These are phyloP conservation scores for Heliconius cydno DNA, from an alignment of 2,888 invertebrate species.

Conservation along the genomic window DNA sequence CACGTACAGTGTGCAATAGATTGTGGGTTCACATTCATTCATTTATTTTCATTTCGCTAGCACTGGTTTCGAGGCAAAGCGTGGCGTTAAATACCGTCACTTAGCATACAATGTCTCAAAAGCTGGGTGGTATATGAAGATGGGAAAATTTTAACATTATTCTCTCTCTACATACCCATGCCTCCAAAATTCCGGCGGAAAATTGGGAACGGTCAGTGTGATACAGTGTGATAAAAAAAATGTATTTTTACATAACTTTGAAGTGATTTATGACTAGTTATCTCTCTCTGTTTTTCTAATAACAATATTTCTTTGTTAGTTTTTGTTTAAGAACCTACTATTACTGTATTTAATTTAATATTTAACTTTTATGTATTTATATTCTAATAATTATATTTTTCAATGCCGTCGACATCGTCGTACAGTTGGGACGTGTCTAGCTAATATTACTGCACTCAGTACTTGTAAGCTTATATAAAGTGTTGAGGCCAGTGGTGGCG, in stretches of 20 bases:
- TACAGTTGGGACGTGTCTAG: background rate
- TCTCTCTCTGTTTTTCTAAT: background rate
- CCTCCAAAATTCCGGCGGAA: too few relatives aligned
- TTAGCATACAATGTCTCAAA: too few relatives aligned
- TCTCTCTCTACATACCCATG: too few relatives aligned
- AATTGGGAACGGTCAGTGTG: too few relatives aligned
- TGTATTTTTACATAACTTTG: background rate
- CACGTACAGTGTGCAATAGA: too few relatives aligned
- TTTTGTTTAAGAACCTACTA: background rate
- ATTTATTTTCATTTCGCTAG: too few relatives aligned
- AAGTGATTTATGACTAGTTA: background rate
- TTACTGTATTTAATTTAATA: background rate
- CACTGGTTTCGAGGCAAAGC: too few relatives aligned
- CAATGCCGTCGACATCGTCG: background rate
- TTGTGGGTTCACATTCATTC: too few relatives aligned
- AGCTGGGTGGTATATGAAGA: too few relatives aligned
- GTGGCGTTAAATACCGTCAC: too few relatives aligned
- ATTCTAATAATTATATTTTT: background rate
- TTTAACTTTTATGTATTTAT: background rate
- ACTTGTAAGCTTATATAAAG: background rate
- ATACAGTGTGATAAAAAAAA: background rate
- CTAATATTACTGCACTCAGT: background rate
- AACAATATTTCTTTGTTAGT: background rate
- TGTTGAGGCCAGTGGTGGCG: background rate
- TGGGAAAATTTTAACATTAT: too few relatives aligned